Percentiles rank a stretch among this genome's conserved stretches.
phyloP scores from a whole-genome alignment of 1,140 invertebrate species.

The Ceratosolen fusciceps region DNA sequence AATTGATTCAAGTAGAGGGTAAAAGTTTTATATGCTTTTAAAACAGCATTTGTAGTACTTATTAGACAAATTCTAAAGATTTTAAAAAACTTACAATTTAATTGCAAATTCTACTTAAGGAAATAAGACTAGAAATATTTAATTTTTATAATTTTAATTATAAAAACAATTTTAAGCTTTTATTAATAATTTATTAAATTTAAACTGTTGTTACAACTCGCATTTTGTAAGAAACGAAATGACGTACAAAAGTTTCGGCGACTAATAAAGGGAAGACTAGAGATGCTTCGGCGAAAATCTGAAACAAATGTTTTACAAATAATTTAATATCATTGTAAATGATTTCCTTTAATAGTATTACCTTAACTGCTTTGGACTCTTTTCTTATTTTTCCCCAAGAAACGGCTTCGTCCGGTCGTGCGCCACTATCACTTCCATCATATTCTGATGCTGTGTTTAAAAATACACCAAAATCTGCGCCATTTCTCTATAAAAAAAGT shows the following conservation, averaged over 20 bases:
- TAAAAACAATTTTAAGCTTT: slow-evolving; percentile 25
- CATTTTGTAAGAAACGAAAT: slow-evolving; percentile 49
- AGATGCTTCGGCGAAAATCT: slow-evolving; percentile 95
- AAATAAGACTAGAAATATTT: background rate
- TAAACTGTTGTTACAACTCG: slow-evolving; percentile 47
- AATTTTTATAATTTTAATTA: slow-evolving; percentile 29
- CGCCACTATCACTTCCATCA: slow-evolving; percentile 98
- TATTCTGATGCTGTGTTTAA: slow-evolving; percentile 98
- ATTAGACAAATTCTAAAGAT: too few relatives aligned
- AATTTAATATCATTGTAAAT: slow-evolving; percentile 1
- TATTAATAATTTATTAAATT: slow-evolving; percentile 45
- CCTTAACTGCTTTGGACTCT: slow-evolving; percentile 87
- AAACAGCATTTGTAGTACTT: too few relatives aligned
- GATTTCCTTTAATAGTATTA: slow-evolving; percentile 57
- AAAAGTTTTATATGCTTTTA: too few relatives aligned
- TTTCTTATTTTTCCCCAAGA: slow-evolving; percentile 98
- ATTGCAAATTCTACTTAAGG: background rate
- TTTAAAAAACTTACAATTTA: too few relatives aligned
- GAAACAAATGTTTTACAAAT: slow-evolving; percentile 51
- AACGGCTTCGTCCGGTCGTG: slow-evolving; percentile 96
- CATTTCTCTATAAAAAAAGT: slow-evolving; percentile 83
- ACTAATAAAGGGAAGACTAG: slow-evolving; percentile 95
- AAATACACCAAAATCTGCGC: slow-evolving; percentile 97
- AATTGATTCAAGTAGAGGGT: too few relatives aligned
- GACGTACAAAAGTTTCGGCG: slow-evolving; percentile 90